These are phyloP conservation scores for Spizaetus ornatus DNA, from an alignment of 2,113 vertebrate genomes.

Conservation along the genomic window DNA sequence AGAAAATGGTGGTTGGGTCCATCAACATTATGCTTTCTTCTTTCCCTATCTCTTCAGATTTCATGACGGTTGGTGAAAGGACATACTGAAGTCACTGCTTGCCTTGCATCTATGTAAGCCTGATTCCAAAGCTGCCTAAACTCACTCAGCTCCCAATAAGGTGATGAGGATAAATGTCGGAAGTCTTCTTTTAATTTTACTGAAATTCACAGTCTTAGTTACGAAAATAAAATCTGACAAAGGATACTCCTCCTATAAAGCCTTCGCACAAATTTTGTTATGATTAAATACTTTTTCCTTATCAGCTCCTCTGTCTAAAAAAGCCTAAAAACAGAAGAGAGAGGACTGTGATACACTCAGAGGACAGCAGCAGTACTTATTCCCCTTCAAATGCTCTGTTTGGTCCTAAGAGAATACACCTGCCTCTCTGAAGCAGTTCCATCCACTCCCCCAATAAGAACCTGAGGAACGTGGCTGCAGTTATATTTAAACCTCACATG, in stretches of 20 bases:
- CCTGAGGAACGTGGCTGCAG: background rate
- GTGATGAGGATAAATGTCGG: background rate
- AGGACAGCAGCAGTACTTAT: background rate
- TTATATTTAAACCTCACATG: slow-evolving; percentile 49
- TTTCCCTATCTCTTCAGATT: background rate
- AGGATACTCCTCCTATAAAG: background rate
- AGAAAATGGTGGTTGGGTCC: background rate
- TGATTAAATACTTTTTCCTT: background rate
- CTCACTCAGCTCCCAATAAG: background rate
- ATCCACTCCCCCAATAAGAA: background rate
- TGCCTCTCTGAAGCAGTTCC: background rate
- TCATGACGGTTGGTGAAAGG: background rate
- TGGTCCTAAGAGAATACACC: slow-evolving; percentile 8
- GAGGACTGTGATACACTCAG: background rate
- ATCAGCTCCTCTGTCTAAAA: background rate
- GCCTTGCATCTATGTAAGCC: background rate
- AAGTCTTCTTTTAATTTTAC: background rate
- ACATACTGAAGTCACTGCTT: background rate
- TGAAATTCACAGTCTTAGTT: background rate
- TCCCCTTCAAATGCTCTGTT: background rate
- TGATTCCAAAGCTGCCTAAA: background rate
- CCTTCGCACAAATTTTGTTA: background rate
- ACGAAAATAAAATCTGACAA: background rate
- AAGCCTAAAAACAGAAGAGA: background rate
- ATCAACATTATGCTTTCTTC: background rate